Evolutionary conservation across 2,888 invertebrate genomes (phyloP), one percentile per base, ranked within the genome.

Genomic region (Aphrophora alni): DNA sequence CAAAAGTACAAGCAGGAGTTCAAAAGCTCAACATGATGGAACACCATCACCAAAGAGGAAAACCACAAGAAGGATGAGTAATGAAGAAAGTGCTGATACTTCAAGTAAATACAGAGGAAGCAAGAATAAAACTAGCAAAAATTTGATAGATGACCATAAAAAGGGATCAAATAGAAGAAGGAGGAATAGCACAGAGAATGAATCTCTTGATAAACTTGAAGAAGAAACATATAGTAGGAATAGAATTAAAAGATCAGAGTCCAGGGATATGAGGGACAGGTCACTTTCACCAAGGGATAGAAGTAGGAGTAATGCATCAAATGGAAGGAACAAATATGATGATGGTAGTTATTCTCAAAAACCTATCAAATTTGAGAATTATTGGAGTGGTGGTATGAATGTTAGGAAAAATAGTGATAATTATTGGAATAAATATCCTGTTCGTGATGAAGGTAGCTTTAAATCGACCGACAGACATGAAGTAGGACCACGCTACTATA

Each of bases 381-480:
- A 79, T 69, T 79, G 78, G 78, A 59, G 59, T 17, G 69, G 26
- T 25, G 51, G 51, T 10, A 77, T 80, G 82, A 77, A 27, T 73
- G 69, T 17, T 73, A 73, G 70, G 71, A 81, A 79, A 74, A 79
- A 79, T 26, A 76, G 71, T 74, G 72, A 79, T 73, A 77, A 75
- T n/a, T 70, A 77, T 26, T 70, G 74, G 72, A 80, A 83, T 59
- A 81, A 79, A 33, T 83, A 81, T n/a, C 26, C 28, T 70, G 28
- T 80, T 69, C 75, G 69, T n/a, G 80, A 82, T 25, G 75, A 77
- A 17, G 76, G 72, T 7, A 33, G 21, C 73, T 82, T 81, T 71
- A 80, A 83, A 76, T 79, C 81, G 33, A 76, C 81, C 12, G 82
- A 83, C 59, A 77, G 81, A 73, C 25, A 77, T 24, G 74, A 77